A percentile compares a stretch with the other conserved stretches of the same genome.
These are phyloP conservation scores for Cichlasoma orientale DNA, from an alignment of 2,797 vertebrate species.

Conservation along the genomic window DNA sequence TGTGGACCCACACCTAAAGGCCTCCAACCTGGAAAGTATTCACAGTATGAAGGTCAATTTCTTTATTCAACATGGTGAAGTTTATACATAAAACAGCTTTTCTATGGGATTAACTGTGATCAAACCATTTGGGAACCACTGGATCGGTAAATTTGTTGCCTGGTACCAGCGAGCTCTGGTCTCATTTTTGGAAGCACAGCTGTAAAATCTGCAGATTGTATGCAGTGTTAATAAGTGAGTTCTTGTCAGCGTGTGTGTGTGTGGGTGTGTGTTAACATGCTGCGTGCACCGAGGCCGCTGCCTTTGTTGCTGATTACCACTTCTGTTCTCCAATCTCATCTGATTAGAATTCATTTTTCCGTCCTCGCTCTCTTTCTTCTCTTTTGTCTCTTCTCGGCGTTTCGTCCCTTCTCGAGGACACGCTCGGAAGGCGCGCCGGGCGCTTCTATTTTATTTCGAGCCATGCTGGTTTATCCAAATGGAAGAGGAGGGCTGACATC, in stretches of 20 bases:
- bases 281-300: constrained; percentile 5
- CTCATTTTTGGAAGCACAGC: constrained; percentile 1
- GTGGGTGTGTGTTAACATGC: constrained; percentile 28
- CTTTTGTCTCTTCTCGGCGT: neutral
- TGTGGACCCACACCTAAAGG: no score
- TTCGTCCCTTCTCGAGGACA: constrained; percentile 3
- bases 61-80: neutral
- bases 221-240: constrained; percentile 62
- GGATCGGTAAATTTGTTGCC: neutral
- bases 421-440: constrained; percentile 13
- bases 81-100: neutral
- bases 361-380: constrained; percentile 8
- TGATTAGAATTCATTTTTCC: constrained; percentile 54
- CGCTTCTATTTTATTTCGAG: constrained; percentile 42
- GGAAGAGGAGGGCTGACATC: constrained; percentile 33
- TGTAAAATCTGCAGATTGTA: constrained; percentile 52
- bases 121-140: neutral
- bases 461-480: constrained; percentile 24
- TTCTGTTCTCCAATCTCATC: constrained; percentile 52
- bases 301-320: constrained; percentile 54
- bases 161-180: neutral
- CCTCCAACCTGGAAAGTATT: neutral
- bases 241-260: neutral
- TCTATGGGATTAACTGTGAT: rapidly evolving
- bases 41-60: neutral